Conservation (phyloP, 2,797 vertebrate genomes). For the Cirrhinus molitorella region DNA sequence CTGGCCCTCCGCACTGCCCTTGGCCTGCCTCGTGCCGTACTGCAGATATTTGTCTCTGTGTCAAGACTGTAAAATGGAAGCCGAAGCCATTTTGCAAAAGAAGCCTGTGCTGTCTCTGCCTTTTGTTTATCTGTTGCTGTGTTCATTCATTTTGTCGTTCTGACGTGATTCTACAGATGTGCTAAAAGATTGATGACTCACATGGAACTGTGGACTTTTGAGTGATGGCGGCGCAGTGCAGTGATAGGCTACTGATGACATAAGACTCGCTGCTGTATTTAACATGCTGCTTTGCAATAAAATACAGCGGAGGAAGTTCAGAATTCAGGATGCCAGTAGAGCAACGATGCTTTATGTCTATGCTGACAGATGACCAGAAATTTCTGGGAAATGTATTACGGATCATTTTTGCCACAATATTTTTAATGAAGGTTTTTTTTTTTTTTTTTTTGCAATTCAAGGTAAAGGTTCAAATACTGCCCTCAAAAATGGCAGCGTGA, state of each 20-base stretch:
- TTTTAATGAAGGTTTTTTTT: background rate
- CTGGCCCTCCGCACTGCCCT: background rate
- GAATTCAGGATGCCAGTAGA: too few relatives aligned
- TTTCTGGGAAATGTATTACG: background rate
- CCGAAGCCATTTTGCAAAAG: background rate
- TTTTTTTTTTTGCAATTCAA: too few relatives aligned
- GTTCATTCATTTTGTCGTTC: constrained; percentile 11
- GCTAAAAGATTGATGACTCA: constrained; percentile 18
- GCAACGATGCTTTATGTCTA: too few relatives aligned
- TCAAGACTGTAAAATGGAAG: constrained; percentile 36
- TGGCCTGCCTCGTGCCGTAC: constrained; percentile 9
- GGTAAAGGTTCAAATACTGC: background rate
- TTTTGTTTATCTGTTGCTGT: background rate
- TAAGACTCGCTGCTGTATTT: background rate
- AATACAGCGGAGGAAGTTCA: background rate
- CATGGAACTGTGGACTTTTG: constrained; percentile 6
- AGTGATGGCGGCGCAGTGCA: background rate
- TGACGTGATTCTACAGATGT: constrained; percentile 11
- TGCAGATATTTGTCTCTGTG: background rate
- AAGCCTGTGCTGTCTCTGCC: background rate
- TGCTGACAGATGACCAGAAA: background rate
- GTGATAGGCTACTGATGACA: background rate
- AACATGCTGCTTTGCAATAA: background rate
- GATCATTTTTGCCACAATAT: background rate
- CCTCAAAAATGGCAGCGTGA: background rate